Base-by-base conservation (phyloP, 2,888 invertebrate species). In the Flexamia atlantica region DNA sequence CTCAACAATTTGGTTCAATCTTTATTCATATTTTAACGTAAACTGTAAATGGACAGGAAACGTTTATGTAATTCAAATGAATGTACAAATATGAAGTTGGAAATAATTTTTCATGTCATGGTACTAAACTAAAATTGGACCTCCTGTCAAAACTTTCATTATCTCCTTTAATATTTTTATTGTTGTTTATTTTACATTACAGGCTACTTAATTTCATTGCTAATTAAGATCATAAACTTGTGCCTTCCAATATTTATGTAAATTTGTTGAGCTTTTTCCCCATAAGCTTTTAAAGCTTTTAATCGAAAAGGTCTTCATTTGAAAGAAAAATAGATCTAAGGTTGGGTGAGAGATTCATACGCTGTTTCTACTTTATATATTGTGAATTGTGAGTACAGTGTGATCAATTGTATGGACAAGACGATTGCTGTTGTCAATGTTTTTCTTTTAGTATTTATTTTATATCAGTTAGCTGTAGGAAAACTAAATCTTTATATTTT, bases 201-300 rank as follows among this genome's bases (percentile, higher is more conserved):
- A n/a, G n/a, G n/a, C n/a, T n/a, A n/a, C n/a, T n/a, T n/a, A n/a
- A n/a, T n/a, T n/a, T n/a, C n/a, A n/a, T n/a, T n/a, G n/a, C n/a
- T n/a, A 23, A 57, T n/a, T 23, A 23, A 57, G 17, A 30, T 28
- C 28, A 64, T 40, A 36, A 72, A 72, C 72, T 72, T 20, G 72
- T 72, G 72, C 72, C 72, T 72, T 72, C 72, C 72, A 72, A 40
- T 72, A 14, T 72, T 68, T 23, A 72, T 17, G 14, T 64, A 64
- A 64, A 28, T 64, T 64, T 64, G 1, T 20, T 72, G 2, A 40
- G 14, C 40, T 40, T 72, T 17, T 36, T 40, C 20, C 40, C 40
- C 25, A 20, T 32, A 2, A 57, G 57, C 57, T 57, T 20, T 57
- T 12, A 57, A 5, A 25, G 57, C 30, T 64, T 64, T 17, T 64